phyloP scores from a whole-genome alignment of 2,797 vertebrate genomes.

The Karalla daura region DNA sequence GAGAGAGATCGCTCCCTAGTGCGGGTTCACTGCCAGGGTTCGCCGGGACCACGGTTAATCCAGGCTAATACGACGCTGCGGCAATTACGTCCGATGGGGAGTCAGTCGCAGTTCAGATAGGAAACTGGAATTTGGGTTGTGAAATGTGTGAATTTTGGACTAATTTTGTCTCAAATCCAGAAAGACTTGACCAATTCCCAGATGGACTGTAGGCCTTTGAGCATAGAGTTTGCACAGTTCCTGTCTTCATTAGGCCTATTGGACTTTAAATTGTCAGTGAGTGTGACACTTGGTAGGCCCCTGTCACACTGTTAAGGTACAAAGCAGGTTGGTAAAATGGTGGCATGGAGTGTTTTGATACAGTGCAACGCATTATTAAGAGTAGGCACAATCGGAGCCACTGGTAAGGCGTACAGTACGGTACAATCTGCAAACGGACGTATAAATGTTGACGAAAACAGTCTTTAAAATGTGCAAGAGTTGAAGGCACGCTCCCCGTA shows the following conservation, averaged over 20 bases:
- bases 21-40: not conserved
- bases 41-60: not conserved
- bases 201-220: too few species aligned
- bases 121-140: constrained; percentile 12
- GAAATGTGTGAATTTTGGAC: not conserved
- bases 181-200: not conserved
- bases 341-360: too few species aligned
- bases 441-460: constrained; percentile 6
- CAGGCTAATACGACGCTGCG: not conserved
- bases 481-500: constrained; percentile 38
- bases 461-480: not conserved
- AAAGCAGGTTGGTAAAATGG: too few species aligned
- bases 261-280: too few species aligned
- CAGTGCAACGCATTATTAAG: too few species aligned
- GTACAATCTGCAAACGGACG: not conserved
- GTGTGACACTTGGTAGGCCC: too few species aligned
- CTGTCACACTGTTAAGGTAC: too few species aligned
- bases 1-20: not conserved
- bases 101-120: not conserved
- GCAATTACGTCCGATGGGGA: not conserved
- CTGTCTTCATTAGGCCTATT: too few species aligned
- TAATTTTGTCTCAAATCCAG: not conserved
- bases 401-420: not conserved
- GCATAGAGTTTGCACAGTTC: too few species aligned
- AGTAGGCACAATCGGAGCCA: constrained; percentile 9